A percentile compares a stretch with the other conserved stretches of the same genome.
Evolutionary conservation across 2,888 invertebrate species (phyloP).

Genomic region (Tetanocera ferruginea): DNA sequence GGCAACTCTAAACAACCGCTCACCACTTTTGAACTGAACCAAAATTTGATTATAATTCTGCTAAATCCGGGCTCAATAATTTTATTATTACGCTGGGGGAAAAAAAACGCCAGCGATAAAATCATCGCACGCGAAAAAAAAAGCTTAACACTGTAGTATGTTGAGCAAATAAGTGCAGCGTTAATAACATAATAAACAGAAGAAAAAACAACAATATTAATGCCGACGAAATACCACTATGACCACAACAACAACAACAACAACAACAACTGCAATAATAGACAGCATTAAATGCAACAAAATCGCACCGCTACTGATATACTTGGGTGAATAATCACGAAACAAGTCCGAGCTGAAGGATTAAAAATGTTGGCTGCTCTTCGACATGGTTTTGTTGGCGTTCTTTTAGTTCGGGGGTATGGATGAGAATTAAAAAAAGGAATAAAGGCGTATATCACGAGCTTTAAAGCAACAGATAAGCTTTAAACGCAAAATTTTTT

Average conservation of each 20-base stretch:
- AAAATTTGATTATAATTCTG: no score
- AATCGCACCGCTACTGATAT: not conserved
- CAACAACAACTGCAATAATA: not conserved
- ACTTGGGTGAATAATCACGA: constrained; percentile 23
- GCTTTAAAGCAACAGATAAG: no score
- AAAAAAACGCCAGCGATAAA: not conserved
- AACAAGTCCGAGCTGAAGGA: constrained; percentile 22
- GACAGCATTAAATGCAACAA: constrained; percentile 10
- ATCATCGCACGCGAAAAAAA: not conserved
- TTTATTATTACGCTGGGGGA: not conserved
- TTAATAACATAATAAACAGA: not conserved
- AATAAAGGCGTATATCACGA: no score
- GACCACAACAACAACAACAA: constrained; percentile 6
- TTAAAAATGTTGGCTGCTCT: constrained; percentile 11
- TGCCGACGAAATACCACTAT: not conserved
- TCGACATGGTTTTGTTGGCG: not conserved
- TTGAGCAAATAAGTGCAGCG: not conserved
- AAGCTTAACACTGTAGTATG: not conserved
- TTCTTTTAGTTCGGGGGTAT: no score
- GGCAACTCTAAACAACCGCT: no score
- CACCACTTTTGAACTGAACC: no score
- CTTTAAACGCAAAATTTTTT: no score
- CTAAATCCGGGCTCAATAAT: no score
- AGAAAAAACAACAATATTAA: not conserved
- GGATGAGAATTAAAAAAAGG: no score